Percentiles rank a stretch among this genome's conserved stretches.
Conservation (phyloP, 2,797 vertebrate genomes). For the Remorina albescens region DNA sequence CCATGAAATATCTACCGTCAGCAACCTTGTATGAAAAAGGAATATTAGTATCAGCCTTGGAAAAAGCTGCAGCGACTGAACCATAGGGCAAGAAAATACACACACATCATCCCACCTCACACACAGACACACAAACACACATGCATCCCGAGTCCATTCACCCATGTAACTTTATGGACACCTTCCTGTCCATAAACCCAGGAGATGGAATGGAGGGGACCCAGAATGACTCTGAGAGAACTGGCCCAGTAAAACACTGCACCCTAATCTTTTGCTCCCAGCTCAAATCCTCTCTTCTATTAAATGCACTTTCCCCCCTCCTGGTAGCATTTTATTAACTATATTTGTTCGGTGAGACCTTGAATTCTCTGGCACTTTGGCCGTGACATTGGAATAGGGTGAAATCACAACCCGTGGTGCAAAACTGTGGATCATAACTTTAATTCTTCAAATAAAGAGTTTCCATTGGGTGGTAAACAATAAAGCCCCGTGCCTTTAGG, state of each 20-base stretch:
- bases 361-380: slow-evolving; percentile 42
- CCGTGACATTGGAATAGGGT: slow-evolving; percentile 37
- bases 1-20: slow-evolving; percentile 38
- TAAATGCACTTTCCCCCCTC: slow-evolving; percentile 45
- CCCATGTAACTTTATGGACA: slow-evolving; percentile 72
- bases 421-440: slow-evolving; percentile 31
- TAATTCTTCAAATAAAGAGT: slow-evolving; percentile 43
- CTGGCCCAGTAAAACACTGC: slow-evolving; percentile 68
- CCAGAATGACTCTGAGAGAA: slow-evolving; percentile 45
- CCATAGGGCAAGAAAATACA: slow-evolving; percentile 22
- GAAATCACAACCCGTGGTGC: slow-evolving; percentile 27
- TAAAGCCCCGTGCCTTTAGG: slow-evolving; percentile 26
- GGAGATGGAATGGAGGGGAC: slow-evolving; percentile 56
- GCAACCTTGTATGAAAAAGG: slow-evolving; percentile 30
- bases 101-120: slow-evolving; percentile 37
- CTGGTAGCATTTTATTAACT: slow-evolving; percentile 64
- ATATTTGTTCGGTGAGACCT: slow-evolving; percentile 58
- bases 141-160: slow-evolving; percentile 44
- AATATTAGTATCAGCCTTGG: slow-evolving; percentile 46
- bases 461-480: slow-evolving; percentile 43
- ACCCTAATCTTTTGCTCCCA: slow-evolving; percentile 63
- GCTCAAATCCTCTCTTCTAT: slow-evolving; percentile 64
- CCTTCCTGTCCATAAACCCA: slow-evolving; percentile 68
- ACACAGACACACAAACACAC: slow-evolving; percentile 12
- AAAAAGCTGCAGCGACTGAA: slow-evolving; percentile 37